phyloP scores from a whole-genome alignment of 2,113 vertebrate species.

The Hypocryptadius cinnamomeus region DNA sequence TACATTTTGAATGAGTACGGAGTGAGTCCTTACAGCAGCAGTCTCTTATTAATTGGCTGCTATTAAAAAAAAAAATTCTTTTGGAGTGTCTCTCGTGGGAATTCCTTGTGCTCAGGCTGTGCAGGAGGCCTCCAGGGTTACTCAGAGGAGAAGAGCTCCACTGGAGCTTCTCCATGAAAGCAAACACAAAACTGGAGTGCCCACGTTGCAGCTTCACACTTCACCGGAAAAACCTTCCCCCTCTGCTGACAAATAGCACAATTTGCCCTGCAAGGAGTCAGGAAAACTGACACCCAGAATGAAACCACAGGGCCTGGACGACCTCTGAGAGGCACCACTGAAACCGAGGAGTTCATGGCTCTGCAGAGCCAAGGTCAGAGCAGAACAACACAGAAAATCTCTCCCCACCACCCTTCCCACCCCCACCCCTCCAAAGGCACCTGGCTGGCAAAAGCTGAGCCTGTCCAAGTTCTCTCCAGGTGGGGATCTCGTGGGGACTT shows the following conservation, averaged over 20 bases:
- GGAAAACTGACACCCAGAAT: neutral
- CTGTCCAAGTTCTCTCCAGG: neutral
- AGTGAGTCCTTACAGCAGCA: neutral
- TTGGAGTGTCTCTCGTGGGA: conserved; percentile 21
- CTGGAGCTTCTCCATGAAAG: conserved; percentile 22
- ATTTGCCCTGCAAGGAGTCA: neutral
- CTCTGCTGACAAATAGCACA: neutral
- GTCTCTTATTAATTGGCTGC: neutral
- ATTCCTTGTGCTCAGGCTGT: conserved; percentile 6
- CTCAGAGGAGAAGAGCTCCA: neutral
- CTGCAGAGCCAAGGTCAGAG: neutral
- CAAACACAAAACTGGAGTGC: neutral
- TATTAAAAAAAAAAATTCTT: neutral
- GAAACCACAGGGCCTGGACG: neutral
- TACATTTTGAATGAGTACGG: neutral
- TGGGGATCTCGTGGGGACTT: conserved; percentile 24
- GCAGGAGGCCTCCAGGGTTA: conserved; percentile 11
- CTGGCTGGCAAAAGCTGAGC: neutral
- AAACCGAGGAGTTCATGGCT: rapidly evolving
- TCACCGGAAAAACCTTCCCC: neutral
- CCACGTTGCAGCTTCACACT: neutral
- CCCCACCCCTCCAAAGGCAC: neutral
- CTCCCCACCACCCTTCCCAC: neutral
- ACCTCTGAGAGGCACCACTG: neutral
- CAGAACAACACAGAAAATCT: neutral